Evolutionary conservation across 2,797 vertebrate genomes (phyloP), one percentile per base, ranked within the genome.

Genomic region (Sebastes hubbsi): DNA sequence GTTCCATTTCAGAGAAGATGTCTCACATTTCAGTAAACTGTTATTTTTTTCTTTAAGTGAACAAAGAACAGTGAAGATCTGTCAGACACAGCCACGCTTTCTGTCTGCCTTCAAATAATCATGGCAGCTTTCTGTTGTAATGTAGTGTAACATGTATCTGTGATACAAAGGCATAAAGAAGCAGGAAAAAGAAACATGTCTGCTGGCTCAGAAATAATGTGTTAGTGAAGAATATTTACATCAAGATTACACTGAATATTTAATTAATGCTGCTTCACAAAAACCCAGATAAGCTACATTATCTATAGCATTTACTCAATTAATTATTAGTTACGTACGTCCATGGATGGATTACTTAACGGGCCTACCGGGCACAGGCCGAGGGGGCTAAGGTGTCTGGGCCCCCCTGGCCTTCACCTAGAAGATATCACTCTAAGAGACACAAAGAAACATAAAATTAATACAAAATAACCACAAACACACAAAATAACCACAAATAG

Each of bases 1-100:
- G 49, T 52, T 52, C 49, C 52, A 54, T 54, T 54, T 54, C 52
- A 54, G 52, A 54, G 52, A 22, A 54, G 52, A 54, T 54, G 52
- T 22, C 52, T 54, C 52, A 54, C 52, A 22, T 54, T 58, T 58
- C 55, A 27, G 24, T 25, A 14, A 14, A 25, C 24, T 55, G 3
- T 24, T 55, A 24, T 55, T n/a, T 8, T 52, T 11, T 52, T 20
- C 46, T 73, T 62, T 3, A 60, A 59, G 66, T 11, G 66, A 88
- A 83, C 77, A 75, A 82, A 77, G 64, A 71, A 14, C 25, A 63
- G 62, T 18, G 36, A 30, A n/a, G 13, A 11, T 22, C 73, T 61
- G 76, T 82, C 68, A 62, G 75, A 24, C 5, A 14, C 59, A 34
- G 36, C 65, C 30, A 46, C 58, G 8, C 49, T 52, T n/a, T n/a